phyloP scores from a whole-genome alignment of 2,113 vertebrate genomes.

The Chloropsis hardwickii region DNA sequence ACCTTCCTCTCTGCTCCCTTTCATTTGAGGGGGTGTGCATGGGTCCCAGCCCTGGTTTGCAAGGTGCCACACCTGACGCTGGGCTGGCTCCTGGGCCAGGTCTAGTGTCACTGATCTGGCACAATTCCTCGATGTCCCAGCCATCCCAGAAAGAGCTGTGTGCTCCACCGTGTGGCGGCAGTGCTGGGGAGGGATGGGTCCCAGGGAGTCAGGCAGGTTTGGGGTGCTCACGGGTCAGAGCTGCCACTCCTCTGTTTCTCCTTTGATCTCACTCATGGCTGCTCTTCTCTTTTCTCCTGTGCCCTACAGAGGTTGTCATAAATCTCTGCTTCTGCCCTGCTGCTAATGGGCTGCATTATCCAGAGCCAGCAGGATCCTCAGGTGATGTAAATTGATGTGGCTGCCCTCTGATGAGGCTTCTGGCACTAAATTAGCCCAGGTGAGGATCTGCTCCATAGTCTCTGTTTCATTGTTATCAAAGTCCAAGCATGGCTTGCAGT shows the following conservation, averaged over 20 bases:
- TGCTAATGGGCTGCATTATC: neutral
- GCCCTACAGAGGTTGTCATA: neutral
- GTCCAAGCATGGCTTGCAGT: neutral
- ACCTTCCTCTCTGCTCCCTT: neutral
- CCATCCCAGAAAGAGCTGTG: neutral
- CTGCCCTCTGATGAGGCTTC: neutral
- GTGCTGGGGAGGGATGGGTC: neutral
- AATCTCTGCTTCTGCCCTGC: neutral
- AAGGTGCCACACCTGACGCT: rapidly evolving
- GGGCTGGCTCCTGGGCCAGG: rapidly evolving
- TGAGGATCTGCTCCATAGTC: neutral
- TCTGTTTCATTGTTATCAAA: slow-evolving; percentile 24
- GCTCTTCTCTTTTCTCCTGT: neutral
- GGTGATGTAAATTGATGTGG: neutral
- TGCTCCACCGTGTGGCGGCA: neutral
- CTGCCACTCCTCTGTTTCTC: neutral
- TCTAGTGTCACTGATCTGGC: neutral
- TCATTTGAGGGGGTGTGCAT: neutral
- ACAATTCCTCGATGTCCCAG: neutral
- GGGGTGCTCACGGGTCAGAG: neutral
- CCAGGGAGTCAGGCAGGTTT: neutral
- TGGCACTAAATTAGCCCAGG: neutral
- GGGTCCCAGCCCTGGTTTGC: neutral
- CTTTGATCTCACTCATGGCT: neutral
- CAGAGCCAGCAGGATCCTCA: neutral